Percentiles rank a stretch among this genome's conserved stretches.
These are phyloP conservation scores for Typhlomys cinereus DNA, from an alignment of 2,113 vertebrate genomes.

Conservation along the genomic window DNA sequence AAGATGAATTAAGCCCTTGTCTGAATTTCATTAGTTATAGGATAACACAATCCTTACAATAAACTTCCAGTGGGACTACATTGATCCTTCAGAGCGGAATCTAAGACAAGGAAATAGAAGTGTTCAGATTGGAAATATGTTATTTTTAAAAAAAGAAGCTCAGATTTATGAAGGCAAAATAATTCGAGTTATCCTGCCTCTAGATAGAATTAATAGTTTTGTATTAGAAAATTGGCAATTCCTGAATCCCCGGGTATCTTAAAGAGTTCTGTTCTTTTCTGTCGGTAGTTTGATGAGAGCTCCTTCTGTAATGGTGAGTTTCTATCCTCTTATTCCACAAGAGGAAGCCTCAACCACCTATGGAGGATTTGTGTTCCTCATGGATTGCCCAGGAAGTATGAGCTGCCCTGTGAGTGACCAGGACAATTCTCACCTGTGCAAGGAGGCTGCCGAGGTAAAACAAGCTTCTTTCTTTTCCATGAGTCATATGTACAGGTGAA, in stretches of 20 bases:
- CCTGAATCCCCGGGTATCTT: not conserved
- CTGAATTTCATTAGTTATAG: not conserved
- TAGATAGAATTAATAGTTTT: not conserved
- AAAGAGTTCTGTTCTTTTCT: not conserved
- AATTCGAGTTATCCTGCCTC: not conserved
- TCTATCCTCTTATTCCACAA: conserved; percentile 88
- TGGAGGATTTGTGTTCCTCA: conserved; percentile 90
- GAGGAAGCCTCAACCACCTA: conserved; percentile 50
- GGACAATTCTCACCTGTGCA: conserved; percentile 67
- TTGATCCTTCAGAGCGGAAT: not conserved
- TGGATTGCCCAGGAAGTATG: conserved; percentile 92
- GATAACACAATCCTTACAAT: not conserved
- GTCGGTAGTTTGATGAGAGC: conserved; percentile 88
- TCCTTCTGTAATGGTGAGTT: conserved; percentile 87
- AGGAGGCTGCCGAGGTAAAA: conserved; percentile 87
- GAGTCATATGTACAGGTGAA: not conserved
- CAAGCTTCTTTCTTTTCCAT: not conserved
- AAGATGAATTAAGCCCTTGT: not conserved
- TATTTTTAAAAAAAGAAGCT: not conserved
- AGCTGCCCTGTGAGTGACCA: not conserved
- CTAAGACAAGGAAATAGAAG: not conserved
- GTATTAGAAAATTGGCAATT: not conserved
- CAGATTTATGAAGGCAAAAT: not conserved
- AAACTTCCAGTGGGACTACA: not conserved
- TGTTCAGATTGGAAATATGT: not conserved